Evolutionary conservation across 2,888 invertebrate genomes (phyloP).

Genomic region (Synanthedon tipuliformis): DNA sequence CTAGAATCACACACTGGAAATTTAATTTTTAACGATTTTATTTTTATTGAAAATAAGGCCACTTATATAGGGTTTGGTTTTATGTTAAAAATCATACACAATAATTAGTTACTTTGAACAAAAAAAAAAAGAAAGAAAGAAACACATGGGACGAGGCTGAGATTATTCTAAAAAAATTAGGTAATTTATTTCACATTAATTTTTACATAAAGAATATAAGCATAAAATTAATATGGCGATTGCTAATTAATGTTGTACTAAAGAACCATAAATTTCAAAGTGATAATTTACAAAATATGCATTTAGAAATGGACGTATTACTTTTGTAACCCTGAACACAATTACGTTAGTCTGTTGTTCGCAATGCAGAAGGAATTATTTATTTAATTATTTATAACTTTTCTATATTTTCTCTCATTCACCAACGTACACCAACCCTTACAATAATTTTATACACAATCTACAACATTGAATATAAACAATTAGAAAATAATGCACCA

Average conservation of each 20-base stretch:
- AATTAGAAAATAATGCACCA: constrained; percentile 60
- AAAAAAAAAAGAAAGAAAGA: constrained; percentile 5
- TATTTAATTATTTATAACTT: background rate
- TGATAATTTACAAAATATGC: too few species aligned
- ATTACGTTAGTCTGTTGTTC: background rate
- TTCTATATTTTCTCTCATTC: background rate
- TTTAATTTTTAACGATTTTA: constrained; percentile 34
- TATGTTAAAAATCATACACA: constrained; percentile 15
- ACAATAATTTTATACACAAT: constrained; percentile 1
- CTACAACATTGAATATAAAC: constrained; percentile 38
- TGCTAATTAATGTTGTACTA: constrained; percentile 2
- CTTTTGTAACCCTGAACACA: background rate
- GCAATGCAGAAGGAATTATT: background rate
- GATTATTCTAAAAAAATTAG: too few species aligned
- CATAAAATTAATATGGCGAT: constrained; percentile 42
- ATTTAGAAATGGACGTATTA: too few species aligned
- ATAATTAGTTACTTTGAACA: constrained; percentile 19
- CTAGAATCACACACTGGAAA: constrained; percentile 58
- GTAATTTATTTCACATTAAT: too few species aligned
- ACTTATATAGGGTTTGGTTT: constrained; percentile 26
- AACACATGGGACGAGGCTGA: too few species aligned
- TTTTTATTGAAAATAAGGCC: constrained; percentile 47
- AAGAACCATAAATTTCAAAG: too few species aligned
- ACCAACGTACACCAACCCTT: background rate
- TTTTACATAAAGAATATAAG: constrained; percentile 15